Evolutionary conservation across 2,888 invertebrate species (phyloP).

Genomic region (Ptychoptera albimana): DNA sequence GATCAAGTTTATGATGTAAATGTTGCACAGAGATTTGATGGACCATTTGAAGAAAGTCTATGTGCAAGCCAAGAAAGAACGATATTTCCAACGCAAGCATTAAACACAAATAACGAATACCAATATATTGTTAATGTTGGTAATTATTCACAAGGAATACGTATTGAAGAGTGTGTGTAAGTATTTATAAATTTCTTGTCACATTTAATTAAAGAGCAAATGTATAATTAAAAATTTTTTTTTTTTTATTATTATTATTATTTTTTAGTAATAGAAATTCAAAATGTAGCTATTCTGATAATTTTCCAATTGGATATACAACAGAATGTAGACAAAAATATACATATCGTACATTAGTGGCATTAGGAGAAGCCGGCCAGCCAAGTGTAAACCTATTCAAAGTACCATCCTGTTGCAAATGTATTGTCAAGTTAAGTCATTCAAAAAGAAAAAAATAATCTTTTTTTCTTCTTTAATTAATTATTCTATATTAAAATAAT

Average conservation of each 20-base stretch:
- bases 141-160: constrained; percentile 50
- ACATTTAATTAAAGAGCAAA: no score
- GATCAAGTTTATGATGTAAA: constrained; percentile 27
- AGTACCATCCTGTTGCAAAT: constrained; percentile 63
- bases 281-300: constrained; percentile 34
- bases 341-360: constrained; percentile 35
- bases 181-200: constrained; percentile 20
- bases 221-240: no score
- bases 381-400: constrained; percentile 36
- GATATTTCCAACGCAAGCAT: constrained; percentile 43
- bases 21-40: constrained; percentile 33
- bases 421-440: constrained; percentile 26
- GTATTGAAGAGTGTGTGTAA: constrained; percentile 58
- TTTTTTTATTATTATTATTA: not conserved
- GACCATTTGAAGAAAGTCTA: constrained; percentile 27
- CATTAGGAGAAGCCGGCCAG: constrained; percentile 30
- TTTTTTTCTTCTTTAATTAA: no score
- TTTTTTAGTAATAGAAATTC: constrained; percentile 26
- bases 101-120: constrained; percentile 46
- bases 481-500: no score
- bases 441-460: no score
- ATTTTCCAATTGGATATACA: constrained; percentile 33
- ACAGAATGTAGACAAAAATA: constrained; percentile 43
- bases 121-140: constrained; percentile 50
- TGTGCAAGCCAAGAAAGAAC: constrained; percentile 30